Evolutionary conservation across 2,113 vertebrate genomes (phyloP).

Genomic region (Leiothrix lutea): DNA sequence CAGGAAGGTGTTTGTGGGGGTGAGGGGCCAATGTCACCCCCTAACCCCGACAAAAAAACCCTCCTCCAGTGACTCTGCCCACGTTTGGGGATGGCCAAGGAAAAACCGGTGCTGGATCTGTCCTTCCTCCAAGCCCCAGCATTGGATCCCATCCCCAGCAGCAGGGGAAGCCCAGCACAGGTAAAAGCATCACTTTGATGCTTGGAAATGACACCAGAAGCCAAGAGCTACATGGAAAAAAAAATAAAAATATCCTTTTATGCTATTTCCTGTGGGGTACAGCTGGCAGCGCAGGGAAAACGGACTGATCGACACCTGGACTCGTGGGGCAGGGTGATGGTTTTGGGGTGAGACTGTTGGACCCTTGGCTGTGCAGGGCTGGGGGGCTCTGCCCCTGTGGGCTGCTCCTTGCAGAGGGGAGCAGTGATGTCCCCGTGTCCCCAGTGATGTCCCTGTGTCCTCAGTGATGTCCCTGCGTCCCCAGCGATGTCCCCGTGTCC

Average conservation of each 20-base stretch:
- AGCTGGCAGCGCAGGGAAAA: not conserved
- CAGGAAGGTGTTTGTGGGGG: rapidly evolving
- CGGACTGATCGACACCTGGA: rapidly evolving
- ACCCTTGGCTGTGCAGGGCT: not conserved
- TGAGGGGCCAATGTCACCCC: not conserved
- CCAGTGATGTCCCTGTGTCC: not conserved
- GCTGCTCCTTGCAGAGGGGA: not conserved
- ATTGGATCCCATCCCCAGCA: not conserved
- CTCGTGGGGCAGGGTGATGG: rapidly evolving
- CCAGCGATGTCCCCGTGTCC: not conserved
- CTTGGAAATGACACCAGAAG: not conserved
- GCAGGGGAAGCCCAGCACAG: not conserved
- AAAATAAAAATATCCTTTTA: not conserved
- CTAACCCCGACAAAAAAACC: rapidly evolving
- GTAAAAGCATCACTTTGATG: not conserved
- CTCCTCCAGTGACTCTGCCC: not conserved
- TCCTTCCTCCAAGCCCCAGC: not conserved
- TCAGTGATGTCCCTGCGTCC: not conserved
- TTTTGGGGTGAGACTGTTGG: not conserved
- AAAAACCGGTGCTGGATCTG: not conserved
- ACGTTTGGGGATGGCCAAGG: not conserved
- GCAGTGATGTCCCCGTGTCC: not conserved
- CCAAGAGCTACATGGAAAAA: not conserved
- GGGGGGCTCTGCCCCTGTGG: not conserved
- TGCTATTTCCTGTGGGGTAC: not conserved